Evolutionary conservation across 2,888 invertebrate species (phyloP), one percentile per base, ranked within the genome.

Genomic region (Theodoxus fluviatilis): DNA sequence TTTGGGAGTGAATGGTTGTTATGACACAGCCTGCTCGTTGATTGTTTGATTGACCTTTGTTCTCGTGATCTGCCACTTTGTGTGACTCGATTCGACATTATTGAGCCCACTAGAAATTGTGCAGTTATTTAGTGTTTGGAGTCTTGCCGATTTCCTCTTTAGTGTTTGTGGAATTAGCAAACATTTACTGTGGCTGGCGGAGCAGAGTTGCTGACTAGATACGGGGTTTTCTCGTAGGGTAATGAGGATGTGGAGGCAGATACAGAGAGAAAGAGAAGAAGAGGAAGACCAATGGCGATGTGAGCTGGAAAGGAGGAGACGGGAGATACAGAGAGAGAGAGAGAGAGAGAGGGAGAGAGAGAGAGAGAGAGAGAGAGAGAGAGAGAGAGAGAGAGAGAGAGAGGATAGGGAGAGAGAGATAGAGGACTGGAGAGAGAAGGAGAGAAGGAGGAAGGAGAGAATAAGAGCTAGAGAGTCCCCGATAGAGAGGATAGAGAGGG

Each of bases 301-400:
- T 28, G 12, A 25, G 22, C 22, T n/a, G 49, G 25, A 43, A n/a
- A 59, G 7, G 40, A 43, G n/a, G 22, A 35, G 63, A 22, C 18
- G 25, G 37, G 22, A 40, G 40, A 38, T 4, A 63, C n/a, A 55
- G n/a, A 55, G 25, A 37, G 31, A 43, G 37, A 38, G 28, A 55
- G 55, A 37, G 37, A 55, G 37, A 52, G 35, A 38, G 64, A 57
- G 31, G 57, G 57, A 22, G 0, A 70, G 55, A 57, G 40, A 40
- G 65, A 65, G 18, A 55, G 65, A 22, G 25, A n/a, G 33, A 1
- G 2, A 6, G 18, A n/a, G 33, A 28, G 25, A 47, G n/a, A 43
- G 59, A 63, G 52, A 49, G 40, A 37, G 33, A 33, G 25, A 25
- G 35, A n/a, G 33, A 63, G 49, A 28, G n/a, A 22, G 49, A 63